Evolutionary conservation across 1,140 invertebrate species (phyloP), one percentile per base, ranked within the genome.

Genomic region (Neodiprion lecontei): DNA sequence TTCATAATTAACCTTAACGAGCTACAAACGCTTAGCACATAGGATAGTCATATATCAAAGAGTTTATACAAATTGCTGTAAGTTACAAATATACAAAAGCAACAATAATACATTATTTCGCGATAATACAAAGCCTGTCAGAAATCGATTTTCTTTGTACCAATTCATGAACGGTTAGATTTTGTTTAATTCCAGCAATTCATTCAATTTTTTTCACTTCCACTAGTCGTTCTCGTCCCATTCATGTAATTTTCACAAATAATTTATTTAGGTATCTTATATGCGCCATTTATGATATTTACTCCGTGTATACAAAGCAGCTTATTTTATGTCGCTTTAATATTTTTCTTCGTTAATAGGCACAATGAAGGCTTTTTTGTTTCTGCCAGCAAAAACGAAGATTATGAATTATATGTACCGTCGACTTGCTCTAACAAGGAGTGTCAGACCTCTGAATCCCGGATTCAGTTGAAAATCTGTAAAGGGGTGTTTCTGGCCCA

Each of bases 281-380:
- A 40, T 40, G 28, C 28, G 28, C 28, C 28, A 61, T 61, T 61
- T 61, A 61, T 47, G 67, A 69, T 69, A 40, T 40, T 40, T 40
- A 23, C 67, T 69, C 23, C 21, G 71, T 67, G 65, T 71, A 75
- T 72, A 72, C 69, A 72, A 76, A 74, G 70, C 72, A 9, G 70
- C 71, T 73, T 70, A 73, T 40, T 74, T 50, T 61, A 49, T 71
- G 72, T 71, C 4, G 48, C 48, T 74, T 69, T 74, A 9, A 23
- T 11, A 50, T 69, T 71, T 69, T 71, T 69, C 72, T 61, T 75
- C 72, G 74, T 78, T 78, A 75, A 79, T 83, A 85, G 82, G 83
- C 83, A 84, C 81, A 82, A 84, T 83, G 79, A 85, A 84, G 83
- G 83, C 83, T 82, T 77, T 78, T 78, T 74, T 78, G 68, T 71